Evolutionary conservation across 1,140 invertebrate genomes (phyloP).

Genomic region (Sycobia sp.): DNA sequence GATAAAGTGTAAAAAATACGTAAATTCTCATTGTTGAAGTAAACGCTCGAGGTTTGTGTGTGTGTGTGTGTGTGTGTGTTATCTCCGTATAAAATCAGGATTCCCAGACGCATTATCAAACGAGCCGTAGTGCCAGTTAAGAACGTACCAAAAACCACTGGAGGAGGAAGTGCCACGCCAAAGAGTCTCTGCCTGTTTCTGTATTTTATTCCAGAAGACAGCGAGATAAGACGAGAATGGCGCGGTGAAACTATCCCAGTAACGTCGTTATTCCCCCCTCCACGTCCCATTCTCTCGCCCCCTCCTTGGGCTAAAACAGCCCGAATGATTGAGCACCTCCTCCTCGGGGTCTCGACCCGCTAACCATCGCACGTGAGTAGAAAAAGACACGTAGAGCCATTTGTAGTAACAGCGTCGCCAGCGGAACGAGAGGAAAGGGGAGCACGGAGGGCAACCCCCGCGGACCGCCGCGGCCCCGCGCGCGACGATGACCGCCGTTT

Average conservation of each 20-base stretch:
- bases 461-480: background rate
- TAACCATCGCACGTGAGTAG: slow-evolving; percentile 30
- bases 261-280: background rate
- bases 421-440: background rate
- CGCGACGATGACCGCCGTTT: slow-evolving; percentile 22
- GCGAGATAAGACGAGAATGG: slow-evolving; percentile 18
- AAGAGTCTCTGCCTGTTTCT: background rate
- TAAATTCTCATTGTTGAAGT: slow-evolving; percentile 15
- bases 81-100: slow-evolving; percentile 27
- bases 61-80: background rate
- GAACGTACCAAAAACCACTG: slow-evolving; percentile 5
- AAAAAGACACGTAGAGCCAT: slow-evolving; percentile 35
- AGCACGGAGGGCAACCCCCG: background rate
- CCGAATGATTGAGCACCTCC: slow-evolving; percentile 25
- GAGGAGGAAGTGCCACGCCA: background rate
- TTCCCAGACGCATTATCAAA: slow-evolving; percentile 28
- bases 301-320: background rate
- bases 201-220: slow-evolving; percentile 25
- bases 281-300: background rate
- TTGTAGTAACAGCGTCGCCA: slow-evolving; percentile 6
- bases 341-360: slow-evolving; percentile 8
- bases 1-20: slow-evolving; percentile 9
- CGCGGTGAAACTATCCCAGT: background rate
- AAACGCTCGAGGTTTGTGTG: background rate
- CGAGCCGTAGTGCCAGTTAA: slow-evolving; percentile 1